Percentiles rank a stretch among this genome's conserved stretches.
phyloP scores from a whole-genome alignment of 2,888 invertebrate species.

The Homarus gammarus region DNA sequence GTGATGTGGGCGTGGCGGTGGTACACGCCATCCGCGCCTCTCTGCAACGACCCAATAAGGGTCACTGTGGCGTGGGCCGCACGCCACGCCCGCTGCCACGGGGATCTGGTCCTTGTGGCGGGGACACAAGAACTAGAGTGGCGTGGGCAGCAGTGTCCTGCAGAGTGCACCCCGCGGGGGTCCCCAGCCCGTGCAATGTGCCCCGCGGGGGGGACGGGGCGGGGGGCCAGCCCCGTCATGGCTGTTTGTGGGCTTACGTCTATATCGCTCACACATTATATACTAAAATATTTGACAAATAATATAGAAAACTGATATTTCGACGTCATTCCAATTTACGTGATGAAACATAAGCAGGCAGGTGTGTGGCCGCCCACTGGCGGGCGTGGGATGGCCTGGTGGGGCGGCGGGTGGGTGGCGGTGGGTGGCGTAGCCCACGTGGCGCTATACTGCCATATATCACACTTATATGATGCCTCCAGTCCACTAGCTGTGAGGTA shows the following conservation, averaged over 20 bases:
- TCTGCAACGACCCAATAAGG: slow-evolving; percentile 1
- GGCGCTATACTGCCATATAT: slow-evolving; percentile 47
- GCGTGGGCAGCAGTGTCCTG: background rate
- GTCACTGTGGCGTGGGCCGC: background rate
- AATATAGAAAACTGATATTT: slow-evolving; percentile 8
- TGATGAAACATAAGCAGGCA: too few relatives aligned
- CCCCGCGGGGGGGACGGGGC: slow-evolving; percentile 36
- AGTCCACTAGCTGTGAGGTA: slow-evolving; percentile 11
- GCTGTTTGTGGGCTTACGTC: slow-evolving; percentile 42
- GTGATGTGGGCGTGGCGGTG: background rate
- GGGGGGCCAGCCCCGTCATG: slow-evolving; percentile 33
- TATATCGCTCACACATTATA: slow-evolving; percentile 51
- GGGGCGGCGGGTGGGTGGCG: background rate
- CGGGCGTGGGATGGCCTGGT: too few relatives aligned
- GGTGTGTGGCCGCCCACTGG: too few relatives aligned
- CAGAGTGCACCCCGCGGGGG: background rate
- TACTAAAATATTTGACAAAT: slow-evolving; percentile 20
- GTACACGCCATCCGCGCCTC: slow-evolving; percentile 7
- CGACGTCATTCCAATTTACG: slow-evolving; percentile 16
- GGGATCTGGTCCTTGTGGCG: background rate
- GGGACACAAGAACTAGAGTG: background rate
- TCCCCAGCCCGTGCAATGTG: background rate
- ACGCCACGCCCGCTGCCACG: background rate
- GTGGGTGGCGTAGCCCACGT: slow-evolving; percentile 33
- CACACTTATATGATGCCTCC: slow-evolving; percentile 46